Evolutionary conservation across 2,888 invertebrate genomes (phyloP).

Genomic region (Dicycla oo): DNA sequence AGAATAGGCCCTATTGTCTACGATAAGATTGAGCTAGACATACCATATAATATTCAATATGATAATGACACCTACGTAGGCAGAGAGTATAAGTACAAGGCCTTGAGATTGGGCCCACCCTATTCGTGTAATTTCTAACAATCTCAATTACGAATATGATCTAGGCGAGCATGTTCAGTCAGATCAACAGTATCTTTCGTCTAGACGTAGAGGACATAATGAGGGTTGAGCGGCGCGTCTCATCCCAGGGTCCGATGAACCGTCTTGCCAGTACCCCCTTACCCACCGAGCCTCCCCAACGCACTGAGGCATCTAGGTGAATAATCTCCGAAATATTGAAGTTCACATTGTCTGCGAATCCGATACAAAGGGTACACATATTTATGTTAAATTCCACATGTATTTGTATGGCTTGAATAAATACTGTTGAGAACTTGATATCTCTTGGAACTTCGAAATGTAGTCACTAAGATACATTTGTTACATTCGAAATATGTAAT

Average conservation of each 20-base stretch:
- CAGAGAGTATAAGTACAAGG: slow-evolving; percentile 6
- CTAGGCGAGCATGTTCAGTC: slow-evolving; percentile 32
- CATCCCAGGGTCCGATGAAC: slow-evolving; percentile 83
- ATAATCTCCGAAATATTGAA: slow-evolving; percentile 53
- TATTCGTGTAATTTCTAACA: slow-evolving; percentile 31
- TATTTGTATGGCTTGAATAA: slow-evolving; percentile 16
- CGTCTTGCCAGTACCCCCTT: slow-evolving; percentile 76
- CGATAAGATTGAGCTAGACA: slow-evolving; percentile 14
- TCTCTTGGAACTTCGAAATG: slow-evolving; percentile 10
- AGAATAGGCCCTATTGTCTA: slow-evolving; percentile 5
- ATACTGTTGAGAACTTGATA: slow-evolving; percentile 8
- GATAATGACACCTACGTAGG: slow-evolving; percentile 8
- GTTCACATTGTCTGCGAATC: slow-evolving; percentile 39
- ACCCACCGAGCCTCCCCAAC: slow-evolving; percentile 57
- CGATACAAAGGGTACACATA: slow-evolving; percentile 28
- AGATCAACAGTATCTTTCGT: slow-evolving; percentile 66
- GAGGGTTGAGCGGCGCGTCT: slow-evolving; percentile 70
- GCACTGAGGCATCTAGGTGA: slow-evolving; percentile 44
- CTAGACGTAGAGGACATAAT: slow-evolving; percentile 76
- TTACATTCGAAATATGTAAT: background rate
- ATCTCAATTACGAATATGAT: slow-evolving; percentile 45
- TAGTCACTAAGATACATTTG: background rate
- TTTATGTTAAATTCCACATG: slow-evolving; percentile 20
- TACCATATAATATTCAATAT: slow-evolving; percentile 18
- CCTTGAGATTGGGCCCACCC: slow-evolving; percentile 4